Conservation (phyloP, 2,888 invertebrate species). For the Norana najaformis region DNA sequence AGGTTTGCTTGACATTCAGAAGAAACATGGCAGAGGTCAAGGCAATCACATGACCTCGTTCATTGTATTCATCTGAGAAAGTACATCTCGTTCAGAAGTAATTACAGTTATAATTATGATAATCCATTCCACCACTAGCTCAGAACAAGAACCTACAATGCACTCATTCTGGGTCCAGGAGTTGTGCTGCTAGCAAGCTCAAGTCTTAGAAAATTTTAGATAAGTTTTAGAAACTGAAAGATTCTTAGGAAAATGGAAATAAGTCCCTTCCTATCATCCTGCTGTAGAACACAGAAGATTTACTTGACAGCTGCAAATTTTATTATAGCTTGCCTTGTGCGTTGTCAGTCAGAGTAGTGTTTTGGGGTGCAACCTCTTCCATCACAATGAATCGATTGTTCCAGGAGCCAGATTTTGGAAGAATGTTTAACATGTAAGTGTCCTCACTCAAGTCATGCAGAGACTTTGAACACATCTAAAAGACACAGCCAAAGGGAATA, state of each 20-base stretch:
- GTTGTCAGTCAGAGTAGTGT: background rate
- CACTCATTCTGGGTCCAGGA: too few relatives aligned
- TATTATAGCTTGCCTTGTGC: background rate
- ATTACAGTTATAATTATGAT: background rate
- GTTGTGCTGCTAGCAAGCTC: too few relatives aligned
- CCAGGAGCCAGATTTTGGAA: background rate
- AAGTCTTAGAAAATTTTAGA: too few relatives aligned
- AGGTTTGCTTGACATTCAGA: background rate
- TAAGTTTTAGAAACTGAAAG: too few relatives aligned
- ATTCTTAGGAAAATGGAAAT: background rate
- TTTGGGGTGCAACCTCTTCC: background rate
- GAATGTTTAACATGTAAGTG: background rate
- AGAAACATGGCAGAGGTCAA: too few relatives aligned
- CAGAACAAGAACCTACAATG: background rate
- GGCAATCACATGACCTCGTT: background rate
- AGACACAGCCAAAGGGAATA: background rate
- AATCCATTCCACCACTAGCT: background rate
- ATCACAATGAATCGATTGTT: conserved; percentile 13
- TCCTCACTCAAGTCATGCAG: background rate
- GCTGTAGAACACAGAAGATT: background rate
- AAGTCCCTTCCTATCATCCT: background rate
- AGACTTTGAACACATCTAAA: background rate
- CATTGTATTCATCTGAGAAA: too few relatives aligned
- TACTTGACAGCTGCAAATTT: background rate
- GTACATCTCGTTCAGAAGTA: background rate